Conservation (phyloP, 2,113 vertebrate genomes). For the Paralichthys olivaceus region DNA sequence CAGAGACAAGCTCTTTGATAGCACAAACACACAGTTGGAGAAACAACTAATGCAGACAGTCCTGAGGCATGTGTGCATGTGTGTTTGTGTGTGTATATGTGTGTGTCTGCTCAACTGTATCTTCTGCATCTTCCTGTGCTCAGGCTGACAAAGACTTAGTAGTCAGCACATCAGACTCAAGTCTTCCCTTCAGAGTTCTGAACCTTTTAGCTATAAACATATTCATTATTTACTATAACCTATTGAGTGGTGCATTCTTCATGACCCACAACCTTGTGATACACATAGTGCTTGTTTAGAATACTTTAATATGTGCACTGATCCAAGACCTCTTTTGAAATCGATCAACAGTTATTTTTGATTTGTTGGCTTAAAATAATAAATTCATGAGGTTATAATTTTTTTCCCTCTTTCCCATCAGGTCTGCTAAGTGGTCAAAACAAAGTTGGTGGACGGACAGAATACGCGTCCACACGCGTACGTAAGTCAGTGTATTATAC, state of each 20-base stretch:
- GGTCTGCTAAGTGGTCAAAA: constrained; percentile 33
- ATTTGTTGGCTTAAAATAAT: neutral
- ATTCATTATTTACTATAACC: neutral
- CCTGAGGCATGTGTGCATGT: constrained; percentile 31
- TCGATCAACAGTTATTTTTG: too few relatives aligned
- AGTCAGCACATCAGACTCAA: constrained; percentile 30
- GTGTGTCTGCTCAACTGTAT: constrained; percentile 9
- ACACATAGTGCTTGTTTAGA: neutral
- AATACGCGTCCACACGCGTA: constrained; percentile 15
- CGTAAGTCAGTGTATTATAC: constrained; percentile 35
- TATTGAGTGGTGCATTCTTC: too few relatives aligned
- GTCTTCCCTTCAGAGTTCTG: neutral
- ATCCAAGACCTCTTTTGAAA: too few relatives aligned
- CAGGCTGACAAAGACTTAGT: constrained; percentile 31
- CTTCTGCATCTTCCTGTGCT: constrained; percentile 15
- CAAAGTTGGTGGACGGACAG: constrained; percentile 30
- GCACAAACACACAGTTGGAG: constrained; percentile 30
- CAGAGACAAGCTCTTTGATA: constrained; percentile 51
- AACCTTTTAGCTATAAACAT: neutral
- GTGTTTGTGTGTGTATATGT: constrained; percentile 12
- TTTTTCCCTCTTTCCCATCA: constrained; percentile 44
- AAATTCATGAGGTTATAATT: neutral
- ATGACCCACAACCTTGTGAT: neutral
- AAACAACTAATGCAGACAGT: constrained; percentile 51
- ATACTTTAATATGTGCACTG: neutral